Evolutionary conservation across 2,797 vertebrate genomes (phyloP).

Genomic region (Centropyge bicolor): DNA sequence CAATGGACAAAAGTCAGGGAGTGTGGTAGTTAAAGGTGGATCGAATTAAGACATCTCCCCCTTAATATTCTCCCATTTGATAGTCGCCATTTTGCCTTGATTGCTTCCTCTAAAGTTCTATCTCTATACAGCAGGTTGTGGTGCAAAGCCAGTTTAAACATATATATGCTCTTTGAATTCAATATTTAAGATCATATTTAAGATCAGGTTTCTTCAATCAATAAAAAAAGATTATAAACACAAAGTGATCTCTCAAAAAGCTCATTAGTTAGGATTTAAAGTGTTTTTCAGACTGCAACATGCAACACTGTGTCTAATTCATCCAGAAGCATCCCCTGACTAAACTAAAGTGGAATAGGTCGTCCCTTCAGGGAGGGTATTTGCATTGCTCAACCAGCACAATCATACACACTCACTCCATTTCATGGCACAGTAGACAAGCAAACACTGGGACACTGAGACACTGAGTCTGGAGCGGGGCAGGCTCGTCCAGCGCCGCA

Average conservation of each 20-base stretch:
- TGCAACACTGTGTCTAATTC: constrained; percentile 31
- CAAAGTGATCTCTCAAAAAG: background rate
- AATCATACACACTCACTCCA: constrained; percentile 66
- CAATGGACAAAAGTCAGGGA: constrained; percentile 45
- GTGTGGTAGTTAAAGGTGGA: constrained; percentile 15
- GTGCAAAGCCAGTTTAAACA: background rate
- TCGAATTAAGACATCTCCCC: background rate
- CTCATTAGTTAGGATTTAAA: constrained; percentile 16
- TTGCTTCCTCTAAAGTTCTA: background rate
- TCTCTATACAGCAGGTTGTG: background rate
- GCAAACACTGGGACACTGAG: constrained; percentile 74
- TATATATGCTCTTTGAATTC: background rate
- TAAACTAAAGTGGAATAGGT: constrained; percentile 21
- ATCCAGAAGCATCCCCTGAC: constrained; percentile 27
- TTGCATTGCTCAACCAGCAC: constrained; percentile 66
- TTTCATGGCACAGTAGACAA: constrained; percentile 76
- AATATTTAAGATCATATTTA: background rate
- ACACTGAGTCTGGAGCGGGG: constrained; percentile 63
- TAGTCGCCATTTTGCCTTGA: background rate
- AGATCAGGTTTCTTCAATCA: background rate
- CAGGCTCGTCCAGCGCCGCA: constrained; percentile 45
- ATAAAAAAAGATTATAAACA: background rate
- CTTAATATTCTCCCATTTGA: background rate
- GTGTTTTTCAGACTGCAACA: constrained; percentile 28
- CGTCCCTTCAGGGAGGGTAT: constrained; percentile 43